Base-by-base conservation (phyloP, 2,888 invertebrate genomes). In the Limnephilus rhombicus region DNA sequence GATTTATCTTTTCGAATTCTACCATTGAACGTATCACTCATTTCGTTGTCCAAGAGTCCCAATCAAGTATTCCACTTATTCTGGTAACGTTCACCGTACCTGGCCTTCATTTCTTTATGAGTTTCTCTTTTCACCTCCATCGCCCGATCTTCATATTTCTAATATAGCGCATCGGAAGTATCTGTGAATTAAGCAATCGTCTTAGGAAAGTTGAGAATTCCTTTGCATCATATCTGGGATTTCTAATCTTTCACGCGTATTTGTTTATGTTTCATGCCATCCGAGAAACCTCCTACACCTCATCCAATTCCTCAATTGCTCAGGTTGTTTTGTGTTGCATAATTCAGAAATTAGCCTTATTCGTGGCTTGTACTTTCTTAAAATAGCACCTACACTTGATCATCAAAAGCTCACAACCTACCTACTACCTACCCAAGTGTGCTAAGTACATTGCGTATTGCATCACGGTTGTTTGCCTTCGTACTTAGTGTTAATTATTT, bases 71-170 rank as follows among this genome's bases (percentile, higher is more conserved):
- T 82, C 31, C 29, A 34, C 82, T 82, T 82, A 34, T 82, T 34
- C 41, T n/a, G 41, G 85, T 37, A 85, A 41, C 41, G 85, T 85
- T 85, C 41, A 85, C 85, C 41, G 85, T 85, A 31, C 37, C n/a
- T 85, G 85, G 41, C 85, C 85, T 85, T 85, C 85, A 41, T 85
- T 34, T 85, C 85, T 85, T 41, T n/a, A 18, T n/a, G 85, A 41
- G 85, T 85, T 85, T 85, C 85, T 85, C 85, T 85, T 85, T 85
- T 85, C n/a, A 41, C 85, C 41, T 41, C 37, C 85, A 41, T 85
- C 3, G 41, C 34, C 37, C 31, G 85, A 85, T 85, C 85, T 85
- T 68, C 68, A 85, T 85, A 85, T 85, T 85, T n/a, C 82, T 82
- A 82, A 82, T 82, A 82, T 82, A 82, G 82, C 82, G 82, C 82